These are phyloP conservation scores for Parnassius glacialis DNA, from an alignment of 2,888 invertebrate species.

Conservation along the genomic window DNA sequence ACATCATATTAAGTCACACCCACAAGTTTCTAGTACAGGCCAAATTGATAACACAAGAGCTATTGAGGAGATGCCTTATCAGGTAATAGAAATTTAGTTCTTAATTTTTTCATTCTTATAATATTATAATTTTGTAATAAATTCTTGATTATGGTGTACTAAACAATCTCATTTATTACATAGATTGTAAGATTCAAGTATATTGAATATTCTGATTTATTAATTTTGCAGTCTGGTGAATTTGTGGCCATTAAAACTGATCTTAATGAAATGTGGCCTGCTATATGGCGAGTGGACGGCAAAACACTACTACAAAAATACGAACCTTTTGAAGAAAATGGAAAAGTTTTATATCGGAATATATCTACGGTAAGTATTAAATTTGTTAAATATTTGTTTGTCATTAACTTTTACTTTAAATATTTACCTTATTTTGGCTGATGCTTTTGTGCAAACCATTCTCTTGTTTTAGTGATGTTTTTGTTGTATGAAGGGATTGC, in stretches of 20 bases:
- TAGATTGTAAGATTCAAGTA: no score
- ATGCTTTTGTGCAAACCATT: no score
- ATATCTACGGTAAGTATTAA: conserved; percentile 88
- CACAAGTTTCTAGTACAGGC: conserved; percentile 69
- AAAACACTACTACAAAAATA: conserved; percentile 91
- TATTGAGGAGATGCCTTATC: conserved; percentile 82
- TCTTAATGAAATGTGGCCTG: conserved; percentile 89
- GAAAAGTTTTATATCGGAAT: conserved; percentile 90
- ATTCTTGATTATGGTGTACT: no score
- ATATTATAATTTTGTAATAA: no score
- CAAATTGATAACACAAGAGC: conserved; percentile 64
- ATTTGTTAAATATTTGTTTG: no score
- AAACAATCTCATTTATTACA: no score
- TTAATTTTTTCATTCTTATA: no score
- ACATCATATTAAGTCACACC: conserved; percentile 74
- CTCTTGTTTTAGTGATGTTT: no score
- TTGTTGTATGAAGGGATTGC: no score
- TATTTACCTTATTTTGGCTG: no score
- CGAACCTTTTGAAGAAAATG: conserved; percentile 90
- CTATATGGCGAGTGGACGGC: conserved; percentile 95
- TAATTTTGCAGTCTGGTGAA: conserved; percentile 87
- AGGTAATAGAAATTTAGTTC: conserved; percentile 53
- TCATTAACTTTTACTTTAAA: no score
- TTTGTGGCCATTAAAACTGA: conserved; percentile 93
- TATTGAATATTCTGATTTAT: neutral